phyloP scores from a whole-genome alignment of 1,140 invertebrate species.

The Choristoneura fumiferana region DNA sequence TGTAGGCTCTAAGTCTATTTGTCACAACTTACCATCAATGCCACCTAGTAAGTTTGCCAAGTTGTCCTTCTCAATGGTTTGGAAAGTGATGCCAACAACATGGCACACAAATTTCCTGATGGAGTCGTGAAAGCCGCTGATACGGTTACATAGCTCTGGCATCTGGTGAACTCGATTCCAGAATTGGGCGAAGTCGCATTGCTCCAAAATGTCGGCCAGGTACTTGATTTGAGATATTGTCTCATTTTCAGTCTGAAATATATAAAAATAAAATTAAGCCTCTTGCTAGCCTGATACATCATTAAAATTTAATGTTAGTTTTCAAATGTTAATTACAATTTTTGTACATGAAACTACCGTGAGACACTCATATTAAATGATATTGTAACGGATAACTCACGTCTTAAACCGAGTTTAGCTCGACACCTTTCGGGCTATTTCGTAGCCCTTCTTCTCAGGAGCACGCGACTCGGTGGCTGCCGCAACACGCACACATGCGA shows the following conservation, averaged over 20 bases:
- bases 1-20: too few relatives aligned
- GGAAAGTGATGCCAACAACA: slow-evolving; percentile 97
- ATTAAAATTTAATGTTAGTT: too few relatives aligned
- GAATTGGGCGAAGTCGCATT: slow-evolving; percentile 95
- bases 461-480: too few relatives aligned
- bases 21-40: slow-evolving; percentile 83
- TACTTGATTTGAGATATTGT: slow-evolving; percentile 92
- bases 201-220: slow-evolving; percentile 94
- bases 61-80: slow-evolving; percentile 92
- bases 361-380: too few relatives aligned
- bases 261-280: slow-evolving; percentile 9
- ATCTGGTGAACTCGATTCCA: slow-evolving; percentile 89
- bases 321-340: too few relatives aligned
- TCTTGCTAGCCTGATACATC: too few relatives aligned
- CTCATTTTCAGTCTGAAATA: slow-evolving; percentile 87
- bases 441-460: too few relatives aligned
- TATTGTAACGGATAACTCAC: too few relatives aligned
- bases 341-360: too few relatives aligned
- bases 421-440: too few relatives aligned
- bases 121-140: slow-evolving; percentile 96
- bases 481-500: too few relatives aligned
- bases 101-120: slow-evolving; percentile 98
- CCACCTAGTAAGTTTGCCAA: slow-evolving; percentile 91
- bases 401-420: too few relatives aligned
- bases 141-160: slow-evolving; percentile 85